Evolutionary conservation across 2,797 vertebrate species (phyloP).

Genomic region (Capromys pilorides): DNA sequence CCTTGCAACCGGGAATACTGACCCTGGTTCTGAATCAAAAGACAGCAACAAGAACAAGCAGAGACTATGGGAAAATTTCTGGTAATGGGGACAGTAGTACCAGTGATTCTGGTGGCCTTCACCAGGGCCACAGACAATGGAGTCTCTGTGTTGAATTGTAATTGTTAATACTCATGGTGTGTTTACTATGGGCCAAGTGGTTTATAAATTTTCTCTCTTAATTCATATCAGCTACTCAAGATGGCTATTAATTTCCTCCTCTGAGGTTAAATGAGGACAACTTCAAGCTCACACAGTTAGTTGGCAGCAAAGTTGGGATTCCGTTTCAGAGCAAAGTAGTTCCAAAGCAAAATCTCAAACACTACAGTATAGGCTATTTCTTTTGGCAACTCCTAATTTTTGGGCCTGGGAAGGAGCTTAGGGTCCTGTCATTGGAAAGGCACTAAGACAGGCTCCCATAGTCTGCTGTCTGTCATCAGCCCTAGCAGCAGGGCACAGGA

Average conservation of each 20-base stretch:
- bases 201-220: conserved; percentile 50
- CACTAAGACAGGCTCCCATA: conserved; percentile 28
- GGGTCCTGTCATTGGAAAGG: neutral
- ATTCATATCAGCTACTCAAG: conserved; percentile 16
- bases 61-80: neutral
- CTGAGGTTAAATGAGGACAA: conserved; percentile 63
- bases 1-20: conserved; percentile 4
- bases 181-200: conserved; percentile 40
- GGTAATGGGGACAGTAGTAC: neutral
- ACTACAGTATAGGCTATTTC: conserved; percentile 28
- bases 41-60: conserved; percentile 7
- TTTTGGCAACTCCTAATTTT: conserved; percentile 52
- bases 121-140: conserved; percentile 47
- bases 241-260: conserved; percentile 45
- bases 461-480: conserved; percentile 51
- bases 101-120: conserved; percentile 36
- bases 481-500: conserved; percentile 44
- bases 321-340: conserved; percentile 4
- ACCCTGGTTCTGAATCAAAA: conserved; percentile 24
- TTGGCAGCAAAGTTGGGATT: conserved; percentile 45
- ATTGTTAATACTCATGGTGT: conserved; percentile 14
- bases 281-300: conserved; percentile 24
- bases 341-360: neutral
- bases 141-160: conserved; percentile 49
- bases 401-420: conserved; percentile 22